Percentiles rank a stretch among this genome's conserved stretches.
Evolutionary conservation across 1,140 invertebrate genomes (phyloP).

Genomic region (Temnothorax longispinosus): DNA sequence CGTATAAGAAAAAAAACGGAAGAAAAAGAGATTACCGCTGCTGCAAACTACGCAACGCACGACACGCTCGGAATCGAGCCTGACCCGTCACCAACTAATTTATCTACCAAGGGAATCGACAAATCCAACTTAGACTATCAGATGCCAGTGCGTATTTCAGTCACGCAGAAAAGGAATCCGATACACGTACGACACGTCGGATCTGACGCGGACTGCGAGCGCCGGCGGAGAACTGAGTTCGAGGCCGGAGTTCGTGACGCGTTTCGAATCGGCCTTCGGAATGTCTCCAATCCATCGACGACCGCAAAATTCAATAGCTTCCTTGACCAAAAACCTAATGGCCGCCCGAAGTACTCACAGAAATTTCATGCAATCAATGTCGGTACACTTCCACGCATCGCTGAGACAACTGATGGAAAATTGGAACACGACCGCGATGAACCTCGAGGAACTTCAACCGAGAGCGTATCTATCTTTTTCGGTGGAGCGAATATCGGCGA

Average conservation of each 20-base stretch:
- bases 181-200: constrained; percentile 27
- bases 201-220: neutral
- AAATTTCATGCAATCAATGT: constrained; percentile 9
- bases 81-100: constrained; percentile 10
- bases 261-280: constrained; percentile 10
- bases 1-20: too few species aligned
- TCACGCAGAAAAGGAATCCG: constrained; percentile 45
- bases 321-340: neutral
- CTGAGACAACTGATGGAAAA: neutral
- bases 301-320: neutral
- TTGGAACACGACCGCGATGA: neutral
- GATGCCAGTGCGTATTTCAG: constrained; percentile 27
- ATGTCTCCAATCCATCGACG: constrained; percentile 3
- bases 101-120: neutral
- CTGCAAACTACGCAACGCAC: neutral
- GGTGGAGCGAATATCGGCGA: constrained; percentile 6
- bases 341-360: neutral
- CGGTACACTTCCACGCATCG: neutral
- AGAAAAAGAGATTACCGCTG: neutral
- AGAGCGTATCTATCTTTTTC: constrained; percentile 4
- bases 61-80: neutral
- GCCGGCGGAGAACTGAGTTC: neutral
- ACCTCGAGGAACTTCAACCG: neutral
- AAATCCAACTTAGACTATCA: neutral
- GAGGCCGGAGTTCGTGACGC: neutral